Base-by-base conservation (phyloP, 2,888 invertebrate genomes). In the Deilephila elpenor region DNA sequence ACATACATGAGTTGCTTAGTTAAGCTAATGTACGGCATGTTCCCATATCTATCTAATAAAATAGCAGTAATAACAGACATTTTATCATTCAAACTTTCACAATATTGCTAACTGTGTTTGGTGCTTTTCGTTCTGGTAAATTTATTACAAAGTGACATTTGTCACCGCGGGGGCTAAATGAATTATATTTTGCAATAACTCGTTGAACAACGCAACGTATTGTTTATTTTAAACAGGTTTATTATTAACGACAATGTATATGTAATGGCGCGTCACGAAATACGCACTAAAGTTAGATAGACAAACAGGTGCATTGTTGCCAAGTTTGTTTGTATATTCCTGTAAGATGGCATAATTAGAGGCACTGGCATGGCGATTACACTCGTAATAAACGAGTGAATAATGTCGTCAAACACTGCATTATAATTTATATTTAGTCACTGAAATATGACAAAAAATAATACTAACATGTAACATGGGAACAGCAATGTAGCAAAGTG, bases 341-440 rank as follows among this genome's bases (percentile, higher is more conserved):
- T 60, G 29, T 60, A 60, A 60, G 60, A 60, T 60, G 29, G 60
- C 60, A 60, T 29, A 60, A 60, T 60, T 56, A 56, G 29, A 32
- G 11, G 44, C 29, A 11, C 25, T 29, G 60, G 29, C 60, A 32
- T 29, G 29, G 60, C 37, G 34, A 62, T 19, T 17, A 8, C 8
- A 37, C 34, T n/a, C n/a, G 56, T 56, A n/a, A 56, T 56, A n/a
- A 56, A 56, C n/a, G 56, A n/a, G 56, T 17, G 5, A n/a, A n/a
- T 7, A n/a, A n/a, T 56, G 56, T n/a, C 56, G 6, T 19, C 56
- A 56, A 17, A 17, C n/a, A 56, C 7, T 56, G n/a, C 56, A n/a
- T n/a, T 44, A 44, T 44, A 44, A 3, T 44, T 44, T 44, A 44
- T 44, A 11, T 44, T 44, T 44, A 11, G 44, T 44, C 11, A 44